phyloP scores from a whole-genome alignment of 2,797 vertebrate species.

The Danio aesculapii region DNA sequence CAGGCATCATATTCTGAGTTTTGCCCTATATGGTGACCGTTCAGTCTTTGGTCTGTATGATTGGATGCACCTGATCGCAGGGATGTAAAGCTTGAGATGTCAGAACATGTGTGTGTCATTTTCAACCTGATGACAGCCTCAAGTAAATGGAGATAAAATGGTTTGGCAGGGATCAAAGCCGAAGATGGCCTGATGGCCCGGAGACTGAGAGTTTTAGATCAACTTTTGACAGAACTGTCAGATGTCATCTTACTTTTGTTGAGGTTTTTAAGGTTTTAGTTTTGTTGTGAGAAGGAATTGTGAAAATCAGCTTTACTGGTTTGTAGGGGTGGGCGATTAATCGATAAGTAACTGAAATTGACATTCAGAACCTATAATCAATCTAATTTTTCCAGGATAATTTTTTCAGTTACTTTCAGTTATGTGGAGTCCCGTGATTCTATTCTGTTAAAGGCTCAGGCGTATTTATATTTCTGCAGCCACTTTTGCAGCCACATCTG shows the following conservation, averaged over 20 bases:
- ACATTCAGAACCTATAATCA: too few relatives aligned
- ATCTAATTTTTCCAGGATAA: too few relatives aligned
- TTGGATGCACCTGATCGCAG: background rate
- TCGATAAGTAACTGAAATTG: too few relatives aligned
- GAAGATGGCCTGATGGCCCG: background rate
- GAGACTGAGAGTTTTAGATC: background rate
- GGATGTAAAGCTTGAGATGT: constrained; percentile 15
- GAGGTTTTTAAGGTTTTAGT: background rate
- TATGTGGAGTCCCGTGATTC: too few relatives aligned
- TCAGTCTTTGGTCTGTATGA: constrained; percentile 19
- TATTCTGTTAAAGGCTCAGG: too few relatives aligned
- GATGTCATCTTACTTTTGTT: background rate
- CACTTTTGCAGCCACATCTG: too few relatives aligned
- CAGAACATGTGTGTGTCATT: constrained; percentile 2
- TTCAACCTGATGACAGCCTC: constrained; percentile 8
- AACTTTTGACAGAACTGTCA: background rate
- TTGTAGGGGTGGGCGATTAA: too few relatives aligned
- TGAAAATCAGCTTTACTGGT: too few relatives aligned
- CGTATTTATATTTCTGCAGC: too few relatives aligned
- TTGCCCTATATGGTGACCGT: constrained; percentile 1
- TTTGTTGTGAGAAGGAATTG: background rate
- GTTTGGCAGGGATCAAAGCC: background rate
- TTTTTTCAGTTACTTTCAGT: too few relatives aligned
- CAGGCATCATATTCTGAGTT: constrained; percentile 19
- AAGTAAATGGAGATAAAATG: background rate